A percentile compares a stretch with the other conserved stretches of the same genome.
phyloP scores from a whole-genome alignment of 1,140 invertebrate genomes.

The Drosophila nasuta region DNA sequence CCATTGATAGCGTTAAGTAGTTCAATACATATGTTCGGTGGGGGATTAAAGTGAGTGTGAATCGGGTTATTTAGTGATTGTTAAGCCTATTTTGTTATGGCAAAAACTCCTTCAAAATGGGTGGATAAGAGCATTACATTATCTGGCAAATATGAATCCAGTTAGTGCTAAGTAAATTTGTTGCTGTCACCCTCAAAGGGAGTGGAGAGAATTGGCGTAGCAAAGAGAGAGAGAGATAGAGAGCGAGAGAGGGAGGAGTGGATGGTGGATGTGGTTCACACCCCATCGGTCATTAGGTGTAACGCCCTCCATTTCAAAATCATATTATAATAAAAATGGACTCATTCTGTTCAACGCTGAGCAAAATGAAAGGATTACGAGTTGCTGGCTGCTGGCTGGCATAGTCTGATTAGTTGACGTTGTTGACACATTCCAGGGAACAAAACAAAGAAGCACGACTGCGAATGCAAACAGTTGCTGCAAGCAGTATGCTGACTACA shows the following conservation, averaged over 20 bases:
- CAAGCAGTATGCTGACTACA: neutral
- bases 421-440: conserved; percentile 60
- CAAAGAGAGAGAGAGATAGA: conserved; percentile 2
- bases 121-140: too few relatives aligned
- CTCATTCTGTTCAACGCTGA: neutral
- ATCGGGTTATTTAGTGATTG: too few relatives aligned
- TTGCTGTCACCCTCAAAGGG: too few relatives aligned
- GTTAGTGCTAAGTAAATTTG: too few relatives aligned
- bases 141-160: too few relatives aligned
- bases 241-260: too few relatives aligned
- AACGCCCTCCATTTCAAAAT: conserved; percentile 26
- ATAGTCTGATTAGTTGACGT: conserved; percentile 68
- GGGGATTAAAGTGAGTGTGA: too few relatives aligned
- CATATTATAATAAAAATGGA: conserved; percentile 58
- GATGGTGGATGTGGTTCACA: conserved; percentile 25
- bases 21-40: too few relatives aligned
- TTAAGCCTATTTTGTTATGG: too few relatives aligned
- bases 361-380: conserved; percentile 54
- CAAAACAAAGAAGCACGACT: conserved; percentile 59
- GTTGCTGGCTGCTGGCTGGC: conserved; percentile 4
- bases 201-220: too few relatives aligned
- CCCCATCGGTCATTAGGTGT: conserved; percentile 20
- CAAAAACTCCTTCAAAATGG: too few relatives aligned
- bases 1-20: too few relatives aligned
- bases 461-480: conserved; percentile 28